These are phyloP conservation scores for Chaetodon trifascialis DNA, from an alignment of 2,113 vertebrate species.

Conservation along the genomic window DNA sequence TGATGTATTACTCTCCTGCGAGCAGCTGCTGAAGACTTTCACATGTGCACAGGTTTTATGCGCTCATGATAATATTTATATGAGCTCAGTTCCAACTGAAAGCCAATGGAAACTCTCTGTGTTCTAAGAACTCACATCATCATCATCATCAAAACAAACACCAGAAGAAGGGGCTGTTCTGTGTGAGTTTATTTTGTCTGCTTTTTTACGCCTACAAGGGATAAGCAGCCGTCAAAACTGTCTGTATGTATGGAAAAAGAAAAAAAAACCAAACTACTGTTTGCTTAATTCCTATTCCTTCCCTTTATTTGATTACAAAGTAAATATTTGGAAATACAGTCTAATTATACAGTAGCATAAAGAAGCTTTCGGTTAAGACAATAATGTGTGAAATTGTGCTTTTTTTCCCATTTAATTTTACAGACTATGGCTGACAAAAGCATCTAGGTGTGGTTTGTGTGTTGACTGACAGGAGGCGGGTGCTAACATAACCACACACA, in stretches of 20 bases:
- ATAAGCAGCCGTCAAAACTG: slow-evolving; percentile 33
- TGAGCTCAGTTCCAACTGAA: slow-evolving; percentile 32
- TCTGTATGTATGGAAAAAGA: background rate
- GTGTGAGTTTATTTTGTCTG: slow-evolving; percentile 32
- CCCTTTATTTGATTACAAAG: slow-evolving; percentile 12
- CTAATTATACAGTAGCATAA: slow-evolving; percentile 26
- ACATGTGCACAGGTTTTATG: slow-evolving; percentile 48
- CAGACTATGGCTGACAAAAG: background rate
- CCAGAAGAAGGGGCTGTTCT: background rate
- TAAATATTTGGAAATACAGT: slow-evolving; percentile 22
- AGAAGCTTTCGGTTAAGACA: slow-evolving; percentile 5
- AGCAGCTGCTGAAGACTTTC: slow-evolving; percentile 60
- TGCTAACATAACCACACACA: slow-evolving; percentile 33
- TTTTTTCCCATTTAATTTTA: background rate
- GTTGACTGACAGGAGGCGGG: slow-evolving; percentile 23
- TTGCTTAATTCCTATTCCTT: background rate
- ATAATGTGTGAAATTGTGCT: background rate
- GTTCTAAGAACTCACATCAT: slow-evolving; percentile 1
- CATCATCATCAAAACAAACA: slow-evolving; percentile 45
- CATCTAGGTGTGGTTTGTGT: slow-evolving; percentile 1
- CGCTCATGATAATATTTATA: slow-evolving; percentile 63
- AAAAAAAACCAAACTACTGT: background rate
- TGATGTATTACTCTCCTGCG: slow-evolving; percentile 53
- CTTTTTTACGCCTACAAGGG: background rate
- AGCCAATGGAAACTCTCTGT: slow-evolving; percentile 48